Percentiles rank a stretch among this genome's conserved stretches.
Conservation (phyloP, 35 echinoderm and acorn worm species). For the Apostichopus californicus region DNA sequence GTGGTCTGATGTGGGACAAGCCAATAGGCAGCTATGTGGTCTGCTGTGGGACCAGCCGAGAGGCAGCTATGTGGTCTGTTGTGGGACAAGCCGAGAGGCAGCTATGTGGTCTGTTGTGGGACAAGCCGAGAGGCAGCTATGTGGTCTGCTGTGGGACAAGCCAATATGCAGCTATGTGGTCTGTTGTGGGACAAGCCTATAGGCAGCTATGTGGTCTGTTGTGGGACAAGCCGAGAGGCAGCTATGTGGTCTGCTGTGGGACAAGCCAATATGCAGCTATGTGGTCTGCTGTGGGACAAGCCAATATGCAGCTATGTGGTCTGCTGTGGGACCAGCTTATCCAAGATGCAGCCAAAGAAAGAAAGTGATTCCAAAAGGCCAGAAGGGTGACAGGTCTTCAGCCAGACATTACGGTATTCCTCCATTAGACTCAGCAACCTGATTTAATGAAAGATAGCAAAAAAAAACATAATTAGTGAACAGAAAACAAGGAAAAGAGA, state of each 20-base stretch:
- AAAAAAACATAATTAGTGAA: not conserved
- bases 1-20: not conserved
- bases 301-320: not conserved
- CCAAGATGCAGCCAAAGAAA: conserved; percentile 25
- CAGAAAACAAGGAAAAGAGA: not conserved
- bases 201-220: too few species aligned
- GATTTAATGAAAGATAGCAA: not conserved
- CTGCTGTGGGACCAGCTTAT: conserved; percentile 48
- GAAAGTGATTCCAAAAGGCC: conserved; percentile 43
- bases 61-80: too few species aligned
- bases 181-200: too few species aligned
- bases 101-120: too few species aligned
- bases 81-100: not conserved
- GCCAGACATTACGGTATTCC: conserved; percentile 42
- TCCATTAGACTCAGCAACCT: conserved; percentile 53
- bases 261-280: not conserved
- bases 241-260: not conserved
- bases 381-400: conserved; percentile 36
- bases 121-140: not conserved
- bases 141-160: too few species aligned
- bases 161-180: not conserved
- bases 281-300: not conserved
- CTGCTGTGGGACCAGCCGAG: not conserved
- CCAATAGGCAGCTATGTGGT: not conserved
- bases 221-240: too few species aligned